Evolutionary conservation across 1,140 invertebrate species (phyloP).

Genomic region (Rhizoglyphus robini): DNA sequence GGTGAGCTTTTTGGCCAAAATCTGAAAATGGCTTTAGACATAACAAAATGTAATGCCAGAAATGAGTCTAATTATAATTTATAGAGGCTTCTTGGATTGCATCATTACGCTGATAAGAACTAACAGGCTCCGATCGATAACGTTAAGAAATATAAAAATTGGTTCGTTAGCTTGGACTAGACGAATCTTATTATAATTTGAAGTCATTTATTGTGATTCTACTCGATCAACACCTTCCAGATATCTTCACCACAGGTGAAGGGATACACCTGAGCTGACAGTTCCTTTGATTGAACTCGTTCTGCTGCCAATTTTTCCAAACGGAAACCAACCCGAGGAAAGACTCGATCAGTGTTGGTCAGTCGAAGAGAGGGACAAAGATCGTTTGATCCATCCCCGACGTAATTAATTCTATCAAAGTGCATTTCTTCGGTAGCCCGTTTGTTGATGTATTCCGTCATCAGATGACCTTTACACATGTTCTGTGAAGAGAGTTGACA

Average conservation of each 20-base stretch:
- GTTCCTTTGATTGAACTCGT: slow-evolving; percentile 11
- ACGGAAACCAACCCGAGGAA: slow-evolving; percentile 46
- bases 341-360: slow-evolving; percentile 46
- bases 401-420: slow-evolving; percentile 49
- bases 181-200: no score
- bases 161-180: no score
- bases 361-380: slow-evolving; percentile 55
- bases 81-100: no score
- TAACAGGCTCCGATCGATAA: no score
- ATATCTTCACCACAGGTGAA: slow-evolving; percentile 7
- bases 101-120: no score
- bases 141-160: no score
- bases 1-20: no score
- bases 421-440: not conserved
- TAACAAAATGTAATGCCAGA: no score
- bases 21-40: no score
- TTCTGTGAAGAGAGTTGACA: slow-evolving; percentile 56
- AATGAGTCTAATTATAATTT: no score
- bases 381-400: slow-evolving; percentile 65
- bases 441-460: slow-evolving; percentile 44
- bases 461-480: slow-evolving; percentile 59
- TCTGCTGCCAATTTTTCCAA: slow-evolving; percentile 33
- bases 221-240: not conserved
- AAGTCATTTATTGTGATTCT: no score
- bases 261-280: not conserved